A percentile compares a stretch with the other conserved stretches of the same genome.
These are phyloP conservation scores for Chrysolina americana DNA, from an alignment of 2,888 invertebrate species.

Conservation along the genomic window DNA sequence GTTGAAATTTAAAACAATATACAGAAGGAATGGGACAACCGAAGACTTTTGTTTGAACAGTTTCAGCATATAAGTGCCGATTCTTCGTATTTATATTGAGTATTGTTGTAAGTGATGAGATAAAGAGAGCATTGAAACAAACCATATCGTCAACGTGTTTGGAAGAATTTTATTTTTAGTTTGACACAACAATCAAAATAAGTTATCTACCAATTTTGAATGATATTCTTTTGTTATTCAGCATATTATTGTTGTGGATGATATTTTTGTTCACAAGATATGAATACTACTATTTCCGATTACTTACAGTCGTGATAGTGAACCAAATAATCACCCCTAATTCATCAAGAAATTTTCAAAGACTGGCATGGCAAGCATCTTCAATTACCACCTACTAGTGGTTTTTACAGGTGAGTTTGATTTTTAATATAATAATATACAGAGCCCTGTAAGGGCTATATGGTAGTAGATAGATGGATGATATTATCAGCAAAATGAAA, in stretches of 20 bases:
- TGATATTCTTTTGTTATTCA: background rate
- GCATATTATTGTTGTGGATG: no score
- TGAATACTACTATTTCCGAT: background rate
- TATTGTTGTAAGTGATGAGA: background rate
- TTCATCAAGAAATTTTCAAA: background rate
- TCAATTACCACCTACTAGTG: background rate
- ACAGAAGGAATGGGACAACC: no score
- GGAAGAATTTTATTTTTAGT: background rate
- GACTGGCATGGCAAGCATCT: background rate
- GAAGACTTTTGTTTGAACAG: background rate
- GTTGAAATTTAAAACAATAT: no score
- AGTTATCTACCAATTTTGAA: background rate
- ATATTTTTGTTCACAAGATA: background rate
- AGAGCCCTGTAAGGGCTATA: no score
- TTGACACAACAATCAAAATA: background rate
- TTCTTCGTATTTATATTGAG: background rate
- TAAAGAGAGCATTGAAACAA: background rate
- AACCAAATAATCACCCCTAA: no score
- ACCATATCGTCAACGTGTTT: background rate
- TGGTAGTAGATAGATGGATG: no score
- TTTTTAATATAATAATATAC: no score
- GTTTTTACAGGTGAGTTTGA: conserved; percentile 4
- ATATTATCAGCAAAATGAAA: no score
- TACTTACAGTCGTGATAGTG: no score
- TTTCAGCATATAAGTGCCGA: background rate